Conservation (phyloP, 2,113 vertebrate species). For the Platysternon megacephalum region DNA sequence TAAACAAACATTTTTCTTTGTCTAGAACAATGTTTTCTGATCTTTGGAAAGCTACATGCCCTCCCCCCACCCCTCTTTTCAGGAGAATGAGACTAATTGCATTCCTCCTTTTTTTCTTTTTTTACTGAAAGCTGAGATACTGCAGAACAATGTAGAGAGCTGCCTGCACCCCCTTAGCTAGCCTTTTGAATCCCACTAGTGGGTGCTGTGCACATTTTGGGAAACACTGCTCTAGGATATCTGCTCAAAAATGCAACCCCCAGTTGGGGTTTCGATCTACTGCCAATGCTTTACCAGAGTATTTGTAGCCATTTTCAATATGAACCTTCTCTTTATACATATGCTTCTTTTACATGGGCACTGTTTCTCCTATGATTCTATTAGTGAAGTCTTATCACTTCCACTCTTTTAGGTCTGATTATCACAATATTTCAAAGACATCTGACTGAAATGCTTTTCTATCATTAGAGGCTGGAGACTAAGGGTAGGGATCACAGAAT, state of each 20-base stretch:
- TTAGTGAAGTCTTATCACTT: neutral
- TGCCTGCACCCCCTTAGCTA: accelerated
- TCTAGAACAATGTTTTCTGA: neutral
- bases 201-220: neutral
- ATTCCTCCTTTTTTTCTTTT: neutral
- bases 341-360: neutral
- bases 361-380: neutral
- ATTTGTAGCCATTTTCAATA: neutral
- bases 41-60: neutral
- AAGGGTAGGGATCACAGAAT: neutral
- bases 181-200: neutral
- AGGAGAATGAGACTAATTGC: neutral
- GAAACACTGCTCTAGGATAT: neutral
- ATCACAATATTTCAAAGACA: neutral
- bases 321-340: neutral
- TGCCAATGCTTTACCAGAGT: neutral
- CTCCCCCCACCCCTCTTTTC: neutral
- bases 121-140: neutral
- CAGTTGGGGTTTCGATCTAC: neutral
- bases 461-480: neutral
- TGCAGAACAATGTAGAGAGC: neutral
- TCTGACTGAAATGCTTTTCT: neutral
- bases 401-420: constrained; percentile 3
- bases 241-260: neutral
- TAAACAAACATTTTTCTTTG: neutral